Evolutionary conservation across 2,888 invertebrate genomes (phyloP), one percentile per base, ranked within the genome.

Genomic region (Lobophora halterata): DNA sequence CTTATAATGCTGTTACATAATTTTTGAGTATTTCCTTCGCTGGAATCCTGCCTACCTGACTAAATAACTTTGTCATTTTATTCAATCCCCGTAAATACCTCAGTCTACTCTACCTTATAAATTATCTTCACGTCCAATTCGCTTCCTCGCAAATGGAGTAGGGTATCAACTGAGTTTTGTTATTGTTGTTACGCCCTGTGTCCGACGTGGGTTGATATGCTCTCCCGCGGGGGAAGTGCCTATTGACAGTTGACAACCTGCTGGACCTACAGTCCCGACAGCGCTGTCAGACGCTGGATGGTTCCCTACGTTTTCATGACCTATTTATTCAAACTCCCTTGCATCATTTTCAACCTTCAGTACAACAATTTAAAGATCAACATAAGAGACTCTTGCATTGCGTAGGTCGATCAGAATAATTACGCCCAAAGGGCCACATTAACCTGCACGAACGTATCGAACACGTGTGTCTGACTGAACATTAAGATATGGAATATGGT

Each of bases 221-320:
- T 49, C 50, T 46, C 50, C 28, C 24, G 17, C 24, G 33, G 54
- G 35, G 53, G 55, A 64, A 61, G 53, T 49, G 51, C 30, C 44
- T 61, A 64, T 67, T 63, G 70, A 69, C 63, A 61, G 55, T 43
- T 55, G 58, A 53, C 55, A 56, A 45, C 42, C 34, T 32, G 45
- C 51, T 36, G 39, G 31, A n/a, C n/a, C n/a, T n/a, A n/a, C n/a
- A n/a, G 27, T 40, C 46, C 40, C 52, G 50, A 51, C 40, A 45
- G 47, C 29, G 43, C 36, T n/a, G 27, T 28, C 24, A 30, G 18
- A 5, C 49, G 35, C 49, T 41, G 44, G 21, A 51, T 51, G 53
- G 55, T 64, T 63, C 50, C 56, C 55, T 44, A 51, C 46, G 45
- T 49, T 54, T 53, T 46, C 49, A 54, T 52, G 19, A 35, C 48